A percentile compares a stretch with the other conserved stretches of the same genome.
Conservation (phyloP, 2,797 vertebrate species). For the Rhinophrynus dorsalis region DNA sequence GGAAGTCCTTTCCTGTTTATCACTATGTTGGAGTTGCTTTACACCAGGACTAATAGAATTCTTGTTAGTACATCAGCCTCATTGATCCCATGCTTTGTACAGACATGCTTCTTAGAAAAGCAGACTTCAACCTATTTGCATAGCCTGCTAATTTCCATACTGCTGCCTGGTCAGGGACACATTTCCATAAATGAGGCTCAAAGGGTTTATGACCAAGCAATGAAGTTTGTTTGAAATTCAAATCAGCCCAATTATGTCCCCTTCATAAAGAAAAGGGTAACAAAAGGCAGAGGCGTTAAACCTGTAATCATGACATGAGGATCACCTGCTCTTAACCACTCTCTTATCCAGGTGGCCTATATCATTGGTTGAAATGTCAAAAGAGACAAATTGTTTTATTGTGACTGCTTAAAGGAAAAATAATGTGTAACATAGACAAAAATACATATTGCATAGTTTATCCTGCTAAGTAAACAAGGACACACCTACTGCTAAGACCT, state of each 20-base stretch:
- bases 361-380: background rate
- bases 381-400: background rate
- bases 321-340: background rate
- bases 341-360: background rate
- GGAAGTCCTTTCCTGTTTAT: too few species aligned
- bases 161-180: slow-evolving; percentile 72
- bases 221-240: slow-evolving; percentile 41
- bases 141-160: slow-evolving; percentile 92
- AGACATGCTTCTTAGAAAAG: too few species aligned
- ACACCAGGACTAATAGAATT: too few species aligned
- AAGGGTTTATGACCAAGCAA: slow-evolving; percentile 24
- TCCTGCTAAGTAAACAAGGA: too few species aligned
- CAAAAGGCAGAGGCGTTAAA: background rate
- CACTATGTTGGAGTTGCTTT: too few species aligned
- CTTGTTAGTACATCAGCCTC: too few species aligned
- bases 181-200: slow-evolving; percentile 40
- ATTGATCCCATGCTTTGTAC: too few species aligned
- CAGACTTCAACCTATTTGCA: slow-evolving; percentile 79
- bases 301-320: background rate
- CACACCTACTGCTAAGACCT: too few species aligned
- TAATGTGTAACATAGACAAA: too few species aligned
- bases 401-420: too few species aligned
- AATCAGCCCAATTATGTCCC: slow-evolving; percentile 36
- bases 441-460: too few species aligned
- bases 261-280: background rate